These are phyloP conservation scores for Morpho achilles DNA, from an alignment of 2,888 invertebrate genomes.

Conservation along the genomic window DNA sequence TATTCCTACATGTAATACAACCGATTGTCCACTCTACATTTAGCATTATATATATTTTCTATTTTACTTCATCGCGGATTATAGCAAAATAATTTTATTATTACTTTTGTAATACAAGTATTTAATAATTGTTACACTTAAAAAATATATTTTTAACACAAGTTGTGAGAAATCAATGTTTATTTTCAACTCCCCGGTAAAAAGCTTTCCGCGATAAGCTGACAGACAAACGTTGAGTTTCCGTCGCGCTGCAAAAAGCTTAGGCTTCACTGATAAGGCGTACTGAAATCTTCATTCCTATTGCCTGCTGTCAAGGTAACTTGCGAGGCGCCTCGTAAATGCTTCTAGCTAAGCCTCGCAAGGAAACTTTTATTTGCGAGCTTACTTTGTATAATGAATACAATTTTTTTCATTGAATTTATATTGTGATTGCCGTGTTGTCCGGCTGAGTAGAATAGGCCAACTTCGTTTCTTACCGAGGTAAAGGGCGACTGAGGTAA, in stretches of 20 bases:
- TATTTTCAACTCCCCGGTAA: conserved; percentile 19
- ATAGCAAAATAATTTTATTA: too few species aligned
- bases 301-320: conserved; percentile 20
- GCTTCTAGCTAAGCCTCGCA: conserved; percentile 5
- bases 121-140: too few species aligned
- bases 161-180: conserved; percentile 15
- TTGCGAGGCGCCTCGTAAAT: conserved; percentile 24
- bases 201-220: conserved; percentile 30
- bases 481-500: too few species aligned
- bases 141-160: neutral
- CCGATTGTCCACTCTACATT: too few species aligned
- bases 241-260: conserved; percentile 34
- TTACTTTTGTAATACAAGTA: too few species aligned
- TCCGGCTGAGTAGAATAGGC: too few species aligned
- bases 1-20: too few species aligned
- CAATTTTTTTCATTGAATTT: too few species aligned
- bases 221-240: conserved; percentile 34
- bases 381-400: conserved; percentile 3
- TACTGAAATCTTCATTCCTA: conserved; percentile 26
- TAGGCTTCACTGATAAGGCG: conserved; percentile 33
- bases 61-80: too few species aligned
- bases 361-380: conserved; percentile 13
- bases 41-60: too few species aligned
- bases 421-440: too few species aligned
- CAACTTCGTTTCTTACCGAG: too few species aligned